These are phyloP conservation scores for Melipona beecheii DNA, from an alignment of 2,888 invertebrate genomes.

Conservation along the genomic window DNA sequence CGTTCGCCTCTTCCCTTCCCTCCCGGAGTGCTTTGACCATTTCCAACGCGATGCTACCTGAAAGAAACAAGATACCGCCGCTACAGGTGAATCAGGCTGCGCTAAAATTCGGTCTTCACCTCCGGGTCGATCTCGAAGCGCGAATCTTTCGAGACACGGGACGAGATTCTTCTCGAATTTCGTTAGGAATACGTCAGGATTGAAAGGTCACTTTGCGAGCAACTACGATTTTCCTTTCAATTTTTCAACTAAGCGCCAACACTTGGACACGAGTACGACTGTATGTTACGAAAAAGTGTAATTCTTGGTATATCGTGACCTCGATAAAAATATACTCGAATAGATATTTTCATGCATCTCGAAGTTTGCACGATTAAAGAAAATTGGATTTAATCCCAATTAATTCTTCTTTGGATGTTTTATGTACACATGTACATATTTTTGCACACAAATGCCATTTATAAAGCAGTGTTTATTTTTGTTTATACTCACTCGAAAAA, in stretches of 20 bases:
- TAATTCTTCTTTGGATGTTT: too few relatives aligned
- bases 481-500: background rate
- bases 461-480: background rate
- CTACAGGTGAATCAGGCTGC: background rate
- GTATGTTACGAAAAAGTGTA: too few relatives aligned
- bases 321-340: too few relatives aligned
- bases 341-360: too few relatives aligned
- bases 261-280: too few relatives aligned
- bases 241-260: background rate
- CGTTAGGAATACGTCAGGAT: background rate
- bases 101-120: constrained; percentile 25
- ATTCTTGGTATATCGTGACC: too few relatives aligned
- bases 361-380: too few relatives aligned
- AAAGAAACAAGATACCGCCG: constrained; percentile 25
- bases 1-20: background rate
- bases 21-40: background rate
- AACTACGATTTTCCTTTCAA: too few relatives aligned
- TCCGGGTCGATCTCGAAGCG: background rate
- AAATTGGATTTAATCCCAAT: too few relatives aligned
- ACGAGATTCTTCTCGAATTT: background rate
- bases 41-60: constrained; percentile 11
- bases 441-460: too few relatives aligned
- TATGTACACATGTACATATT: background rate
- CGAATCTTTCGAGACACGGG: background rate
- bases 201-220: background rate